phyloP scores from a whole-genome alignment of 1,140 invertebrate species.

The Leucophenga varia region DNA sequence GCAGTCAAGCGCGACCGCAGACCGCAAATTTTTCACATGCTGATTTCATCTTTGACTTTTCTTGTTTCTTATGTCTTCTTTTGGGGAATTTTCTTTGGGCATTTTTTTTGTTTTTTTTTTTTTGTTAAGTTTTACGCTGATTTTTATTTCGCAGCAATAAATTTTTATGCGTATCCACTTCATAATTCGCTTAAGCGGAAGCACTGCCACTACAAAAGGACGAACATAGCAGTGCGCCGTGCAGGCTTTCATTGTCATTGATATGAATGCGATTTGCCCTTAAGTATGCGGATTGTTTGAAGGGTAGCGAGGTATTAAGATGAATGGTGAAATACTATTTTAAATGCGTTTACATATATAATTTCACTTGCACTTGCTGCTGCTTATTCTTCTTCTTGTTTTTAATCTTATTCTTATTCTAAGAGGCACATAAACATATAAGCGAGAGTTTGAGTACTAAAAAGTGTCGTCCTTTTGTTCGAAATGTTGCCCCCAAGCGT shows the following conservation, averaged over 20 bases:
- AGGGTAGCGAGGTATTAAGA: too few species aligned
- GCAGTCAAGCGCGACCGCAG: too few species aligned
- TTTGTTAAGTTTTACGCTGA: constrained; percentile 45
- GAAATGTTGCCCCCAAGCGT: neutral
- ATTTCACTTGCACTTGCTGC: too few species aligned
- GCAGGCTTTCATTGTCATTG: constrained; percentile 6
- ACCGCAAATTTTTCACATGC: constrained; percentile 41
- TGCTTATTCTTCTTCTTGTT: neutral
- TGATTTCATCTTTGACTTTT: constrained; percentile 36
- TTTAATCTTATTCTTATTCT: too few species aligned
- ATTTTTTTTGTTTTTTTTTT: neutral
- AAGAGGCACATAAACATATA: too few species aligned
- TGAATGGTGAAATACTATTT: too few species aligned
- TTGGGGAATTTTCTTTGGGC: neutral
- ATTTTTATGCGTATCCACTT: constrained; percentile 56
- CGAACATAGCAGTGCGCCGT: constrained; percentile 20
- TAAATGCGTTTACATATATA: too few species aligned
- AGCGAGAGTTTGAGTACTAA: constrained; percentile 2
- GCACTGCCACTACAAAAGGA: constrained; percentile 4
- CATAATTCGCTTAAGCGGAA: constrained; percentile 51
- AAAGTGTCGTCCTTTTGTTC: neutral
- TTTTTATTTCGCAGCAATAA: constrained; percentile 55
- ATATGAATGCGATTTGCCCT: constrained; percentile 12
- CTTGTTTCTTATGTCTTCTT: too few species aligned
- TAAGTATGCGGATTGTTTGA: too few species aligned